These are phyloP conservation scores for Suricata suricatta DNA, from an alignment of 2,113 vertebrate genomes.

Conservation along the genomic window DNA sequence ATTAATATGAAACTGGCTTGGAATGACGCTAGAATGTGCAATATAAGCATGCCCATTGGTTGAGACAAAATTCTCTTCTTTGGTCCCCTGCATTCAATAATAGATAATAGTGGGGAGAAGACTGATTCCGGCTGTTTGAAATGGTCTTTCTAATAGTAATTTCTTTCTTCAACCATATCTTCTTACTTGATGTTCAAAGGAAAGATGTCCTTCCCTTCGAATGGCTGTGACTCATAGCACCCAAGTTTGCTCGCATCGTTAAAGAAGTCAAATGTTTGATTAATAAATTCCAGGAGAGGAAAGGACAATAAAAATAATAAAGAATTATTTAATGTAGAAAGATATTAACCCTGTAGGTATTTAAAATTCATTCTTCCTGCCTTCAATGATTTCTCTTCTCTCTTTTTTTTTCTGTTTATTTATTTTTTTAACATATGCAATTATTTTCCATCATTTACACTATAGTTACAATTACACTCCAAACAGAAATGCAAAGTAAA, in stretches of 20 bases:
- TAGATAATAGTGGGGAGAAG: background rate
- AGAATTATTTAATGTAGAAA: conserved; percentile 15
- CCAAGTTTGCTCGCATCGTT: background rate
- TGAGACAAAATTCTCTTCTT: background rate
- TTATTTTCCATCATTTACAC: no score
- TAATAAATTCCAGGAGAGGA: background rate
- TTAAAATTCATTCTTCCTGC: background rate
- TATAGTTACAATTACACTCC: no score
- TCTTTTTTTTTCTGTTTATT: no score
- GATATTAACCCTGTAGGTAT: background rate
- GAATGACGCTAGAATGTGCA: background rate
- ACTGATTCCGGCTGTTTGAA: background rate
- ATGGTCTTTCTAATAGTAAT: background rate
- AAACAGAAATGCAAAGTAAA: no score
- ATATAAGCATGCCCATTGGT: background rate
- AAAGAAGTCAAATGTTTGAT: background rate
- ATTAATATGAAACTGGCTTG: background rate
- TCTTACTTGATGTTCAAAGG: background rate
- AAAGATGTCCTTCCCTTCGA: background rate
- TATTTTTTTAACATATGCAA: no score
- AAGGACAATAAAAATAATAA: background rate
- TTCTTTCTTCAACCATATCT: background rate
- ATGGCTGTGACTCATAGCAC: background rate
- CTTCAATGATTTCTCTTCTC: background rate
- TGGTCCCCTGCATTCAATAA: background rate